A percentile compares a stretch with the other conserved stretches of the same genome.
phyloP scores from a whole-genome alignment of 2,113 vertebrate species.

The Rallus limicola region DNA sequence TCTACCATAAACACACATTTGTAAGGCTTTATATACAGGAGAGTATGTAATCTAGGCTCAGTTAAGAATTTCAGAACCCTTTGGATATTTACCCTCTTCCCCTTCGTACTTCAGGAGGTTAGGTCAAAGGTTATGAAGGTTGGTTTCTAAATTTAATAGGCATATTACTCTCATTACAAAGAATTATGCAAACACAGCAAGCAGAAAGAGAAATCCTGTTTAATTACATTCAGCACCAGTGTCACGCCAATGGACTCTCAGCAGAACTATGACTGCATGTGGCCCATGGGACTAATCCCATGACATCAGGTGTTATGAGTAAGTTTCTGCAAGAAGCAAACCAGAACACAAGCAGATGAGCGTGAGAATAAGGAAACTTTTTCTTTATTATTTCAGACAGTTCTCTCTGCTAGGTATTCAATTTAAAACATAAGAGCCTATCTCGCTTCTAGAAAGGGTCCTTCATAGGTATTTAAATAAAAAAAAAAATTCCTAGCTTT shows the following conservation, averaged over 20 bases:
- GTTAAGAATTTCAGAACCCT: background rate
- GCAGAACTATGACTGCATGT: background rate
- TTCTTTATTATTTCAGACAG: background rate
- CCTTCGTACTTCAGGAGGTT: background rate
- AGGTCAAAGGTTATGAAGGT: background rate
- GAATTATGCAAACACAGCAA: background rate
- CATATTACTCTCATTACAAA: background rate
- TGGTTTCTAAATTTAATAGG: background rate
- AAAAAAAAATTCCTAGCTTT: background rate
- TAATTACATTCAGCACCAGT: background rate
- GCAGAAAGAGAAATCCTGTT: background rate
- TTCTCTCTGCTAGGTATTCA: background rate
- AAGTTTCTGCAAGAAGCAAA: constrained; percentile 6
- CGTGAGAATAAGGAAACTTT: background rate
- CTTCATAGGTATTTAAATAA: background rate
- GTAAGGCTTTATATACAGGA: background rate
- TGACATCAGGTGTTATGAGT: background rate
- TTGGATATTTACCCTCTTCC: background rate
- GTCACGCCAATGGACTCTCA: background rate
- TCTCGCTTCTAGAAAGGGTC: background rate
- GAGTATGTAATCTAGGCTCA: background rate
- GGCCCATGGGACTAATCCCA: rapidly evolving
- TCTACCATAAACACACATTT: background rate
- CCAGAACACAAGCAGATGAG: background rate
- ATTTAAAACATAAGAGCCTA: background rate